phyloP scores from a whole-genome alignment of 2,888 invertebrate genomes.

The Coleophora deauratella region DNA sequence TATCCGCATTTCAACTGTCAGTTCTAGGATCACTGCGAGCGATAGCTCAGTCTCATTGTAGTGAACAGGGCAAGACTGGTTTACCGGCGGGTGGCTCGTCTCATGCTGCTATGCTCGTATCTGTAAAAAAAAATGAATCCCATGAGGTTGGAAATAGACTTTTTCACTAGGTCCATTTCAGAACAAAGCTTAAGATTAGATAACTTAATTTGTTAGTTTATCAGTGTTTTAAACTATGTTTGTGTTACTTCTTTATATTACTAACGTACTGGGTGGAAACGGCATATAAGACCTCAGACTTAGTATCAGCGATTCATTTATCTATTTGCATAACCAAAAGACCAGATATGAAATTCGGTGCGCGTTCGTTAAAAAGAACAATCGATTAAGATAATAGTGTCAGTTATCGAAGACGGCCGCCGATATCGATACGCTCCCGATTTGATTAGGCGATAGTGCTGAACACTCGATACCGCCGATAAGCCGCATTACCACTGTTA shows the following conservation, averaged over 20 bases:
- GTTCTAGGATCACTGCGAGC: constrained; percentile 25
- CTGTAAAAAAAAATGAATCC: constrained; percentile 43
- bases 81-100: constrained; percentile 25
- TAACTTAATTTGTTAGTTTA: no score
- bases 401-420: constrained; percentile 57
- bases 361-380: constrained; percentile 59
- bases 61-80: constrained; percentile 18
- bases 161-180: no score
- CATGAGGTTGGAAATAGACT: no score
- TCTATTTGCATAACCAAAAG: constrained; percentile 40
- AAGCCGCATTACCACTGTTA: constrained; percentile 61
- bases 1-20: constrained; percentile 58
- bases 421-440: constrained; percentile 67
- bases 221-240: no score
- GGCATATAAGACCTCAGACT: no score
- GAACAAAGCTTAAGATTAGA: no score
- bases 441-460: constrained; percentile 67
- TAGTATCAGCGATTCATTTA: constrained; percentile 4
- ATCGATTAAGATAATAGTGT: constrained; percentile 69
- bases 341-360: constrained; percentile 27
- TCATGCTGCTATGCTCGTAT: constrained; percentile 44
- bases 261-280: no score
- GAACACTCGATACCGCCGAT: constrained; percentile 65
- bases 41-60: constrained; percentile 37
- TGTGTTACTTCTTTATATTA: no score